Evolutionary conservation across 53 echinoderm and acorn worm genomes (phyloP).

Genomic region (Zoroaster sp.): DNA sequence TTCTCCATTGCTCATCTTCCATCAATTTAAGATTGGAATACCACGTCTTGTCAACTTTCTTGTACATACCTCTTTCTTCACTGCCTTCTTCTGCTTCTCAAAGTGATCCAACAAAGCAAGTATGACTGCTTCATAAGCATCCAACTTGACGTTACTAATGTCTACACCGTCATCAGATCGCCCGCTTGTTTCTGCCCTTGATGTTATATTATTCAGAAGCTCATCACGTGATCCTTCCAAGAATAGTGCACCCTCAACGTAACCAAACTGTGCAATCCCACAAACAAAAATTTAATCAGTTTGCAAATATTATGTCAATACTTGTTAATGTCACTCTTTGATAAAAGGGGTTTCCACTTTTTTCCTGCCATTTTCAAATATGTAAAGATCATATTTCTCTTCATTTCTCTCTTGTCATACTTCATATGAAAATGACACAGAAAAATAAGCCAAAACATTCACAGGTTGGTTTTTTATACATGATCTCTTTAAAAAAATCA

Average conservation of each 20-base stretch:
- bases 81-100: constrained; percentile 53
- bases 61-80: constrained; percentile 59
- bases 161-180: constrained; percentile 83
- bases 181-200: constrained; percentile 71
- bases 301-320: too few species aligned
- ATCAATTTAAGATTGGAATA: too few species aligned
- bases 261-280: constrained; percentile 60
- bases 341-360: too few species aligned
- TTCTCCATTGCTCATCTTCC: too few species aligned
- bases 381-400: too few species aligned
- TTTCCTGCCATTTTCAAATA: too few species aligned
- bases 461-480: too few species aligned
- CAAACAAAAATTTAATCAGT: background rate
- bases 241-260: constrained; percentile 64
- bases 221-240: constrained; percentile 72
- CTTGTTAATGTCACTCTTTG: too few species aligned
- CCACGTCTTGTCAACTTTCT: background rate
- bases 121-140: constrained; percentile 56
- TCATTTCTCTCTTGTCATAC: too few species aligned
- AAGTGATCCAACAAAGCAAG: constrained; percentile 62
- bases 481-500: too few species aligned
- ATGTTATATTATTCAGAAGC: constrained; percentile 62
- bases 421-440: too few species aligned
- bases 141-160: constrained; percentile 69
- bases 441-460: too few species aligned